Evolutionary conservation across 2,113 vertebrate species (phyloP).

Genomic region (Lanius ludovicianus): DNA sequence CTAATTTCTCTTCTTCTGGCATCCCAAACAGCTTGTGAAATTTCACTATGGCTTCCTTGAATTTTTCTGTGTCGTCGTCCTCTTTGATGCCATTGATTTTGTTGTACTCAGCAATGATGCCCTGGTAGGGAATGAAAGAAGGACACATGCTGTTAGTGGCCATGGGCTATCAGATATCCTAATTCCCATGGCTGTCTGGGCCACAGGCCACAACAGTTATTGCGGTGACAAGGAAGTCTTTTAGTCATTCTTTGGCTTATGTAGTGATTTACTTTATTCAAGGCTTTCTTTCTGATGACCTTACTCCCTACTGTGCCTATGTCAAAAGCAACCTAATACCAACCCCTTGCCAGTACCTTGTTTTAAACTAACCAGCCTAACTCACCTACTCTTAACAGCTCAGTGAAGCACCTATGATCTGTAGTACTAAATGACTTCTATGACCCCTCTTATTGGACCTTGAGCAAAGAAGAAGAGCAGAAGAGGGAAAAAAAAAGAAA

Average conservation of each 20-base stretch:
- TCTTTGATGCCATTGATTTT: constrained; percentile 95
- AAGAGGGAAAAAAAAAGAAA: accelerated
- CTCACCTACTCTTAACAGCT: not conserved
- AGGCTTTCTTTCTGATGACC: not conserved
- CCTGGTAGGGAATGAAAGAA: constrained; percentile 71
- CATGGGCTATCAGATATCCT: not conserved
- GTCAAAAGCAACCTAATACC: not conserved
- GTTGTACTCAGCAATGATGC: constrained; percentile 96
- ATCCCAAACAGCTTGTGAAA: constrained; percentile 95
- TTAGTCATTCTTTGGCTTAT: not conserved
- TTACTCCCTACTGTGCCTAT: not conserved
- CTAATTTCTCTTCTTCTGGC: constrained; percentile 97
- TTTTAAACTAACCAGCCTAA: not conserved
- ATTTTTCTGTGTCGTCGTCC: constrained; percentile 96
- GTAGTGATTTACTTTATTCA: not conserved
- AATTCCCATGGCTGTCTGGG: not conserved
- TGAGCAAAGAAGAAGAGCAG: not conserved
- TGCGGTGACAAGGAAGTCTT: not conserved
- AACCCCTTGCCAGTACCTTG: not conserved
- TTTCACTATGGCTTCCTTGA: constrained; percentile 93
- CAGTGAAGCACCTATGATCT: not conserved
- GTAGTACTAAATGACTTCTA: not conserved
- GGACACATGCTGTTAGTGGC: not conserved
- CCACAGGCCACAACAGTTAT: not conserved
- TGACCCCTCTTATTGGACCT: not conserved